Conservation (phyloP, 2,113 vertebrate species). For the Triplophysa tibetana region DNA sequence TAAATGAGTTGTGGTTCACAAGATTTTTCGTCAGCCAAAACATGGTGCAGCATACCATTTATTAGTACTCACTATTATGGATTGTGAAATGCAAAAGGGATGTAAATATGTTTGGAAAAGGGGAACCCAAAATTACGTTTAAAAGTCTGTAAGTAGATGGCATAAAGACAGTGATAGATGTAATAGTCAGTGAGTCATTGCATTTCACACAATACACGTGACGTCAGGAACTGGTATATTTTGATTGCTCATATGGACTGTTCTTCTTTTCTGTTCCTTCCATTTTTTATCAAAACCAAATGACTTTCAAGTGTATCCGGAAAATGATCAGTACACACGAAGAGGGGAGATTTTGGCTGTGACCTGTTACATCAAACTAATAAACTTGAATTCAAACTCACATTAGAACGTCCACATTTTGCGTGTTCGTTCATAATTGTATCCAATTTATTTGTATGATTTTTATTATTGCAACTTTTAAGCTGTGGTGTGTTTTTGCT, state of each 20-base stretch:
- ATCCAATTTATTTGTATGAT: too few relatives aligned
- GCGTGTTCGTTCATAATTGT: too few relatives aligned
- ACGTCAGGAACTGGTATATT: background rate
- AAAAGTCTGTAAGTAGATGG: background rate
- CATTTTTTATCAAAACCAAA: background rate
- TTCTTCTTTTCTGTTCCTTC: background rate
- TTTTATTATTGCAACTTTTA: too few relatives aligned
- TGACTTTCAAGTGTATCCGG: background rate
- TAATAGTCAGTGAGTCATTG: constrained; percentile 17
- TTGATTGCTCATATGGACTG: background rate
- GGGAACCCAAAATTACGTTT: constrained; percentile 19
- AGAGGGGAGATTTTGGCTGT: too few relatives aligned
- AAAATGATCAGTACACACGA: too few relatives aligned
- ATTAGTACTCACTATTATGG: background rate
- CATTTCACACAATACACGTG: constrained; percentile 3
- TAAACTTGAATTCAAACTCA: too few relatives aligned
- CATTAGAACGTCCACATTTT: too few relatives aligned
- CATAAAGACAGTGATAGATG: constrained; percentile 15
- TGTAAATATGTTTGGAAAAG: constrained; percentile 11
- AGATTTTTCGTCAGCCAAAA: constrained; percentile 1
- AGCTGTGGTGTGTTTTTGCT: too few relatives aligned
- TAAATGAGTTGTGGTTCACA: constrained; percentile 1
- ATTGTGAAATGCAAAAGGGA: background rate
- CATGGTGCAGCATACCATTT: constrained; percentile 1
- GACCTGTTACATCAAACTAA: too few relatives aligned